phyloP scores from a whole-genome alignment of 2,113 vertebrate genomes.

The Trematomus loennbergii region DNA sequence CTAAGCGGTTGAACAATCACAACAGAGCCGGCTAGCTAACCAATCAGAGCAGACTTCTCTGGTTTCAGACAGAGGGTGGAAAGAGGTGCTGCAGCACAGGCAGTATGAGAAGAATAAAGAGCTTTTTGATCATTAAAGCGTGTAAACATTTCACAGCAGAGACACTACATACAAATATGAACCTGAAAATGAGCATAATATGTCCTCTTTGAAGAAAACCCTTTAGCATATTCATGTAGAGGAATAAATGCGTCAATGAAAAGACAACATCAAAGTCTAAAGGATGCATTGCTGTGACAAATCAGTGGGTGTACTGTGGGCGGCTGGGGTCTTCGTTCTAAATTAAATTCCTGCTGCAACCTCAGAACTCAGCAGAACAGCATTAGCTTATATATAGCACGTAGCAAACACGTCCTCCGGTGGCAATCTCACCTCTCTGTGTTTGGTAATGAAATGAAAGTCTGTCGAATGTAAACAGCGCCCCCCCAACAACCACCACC shows the following conservation, averaged over 20 bases:
- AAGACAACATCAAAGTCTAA: constrained; percentile 24
- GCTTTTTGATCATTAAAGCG: too few relatives aligned
- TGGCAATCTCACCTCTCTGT: constrained; percentile 13
- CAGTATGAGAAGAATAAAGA: too few relatives aligned
- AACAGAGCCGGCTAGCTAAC: too few relatives aligned
- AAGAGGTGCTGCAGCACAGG: too few relatives aligned
- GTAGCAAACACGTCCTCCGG: constrained; percentile 5
- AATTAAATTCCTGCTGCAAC: constrained; percentile 40
- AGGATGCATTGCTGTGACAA: constrained; percentile 34
- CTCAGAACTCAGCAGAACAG: constrained; percentile 1
- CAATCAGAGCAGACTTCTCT: too few relatives aligned
- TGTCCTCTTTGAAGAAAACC: too few relatives aligned
- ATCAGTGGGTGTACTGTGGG: constrained; percentile 23
- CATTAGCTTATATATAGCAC: constrained; percentile 14
- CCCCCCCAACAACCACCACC: background rate
- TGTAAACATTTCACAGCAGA: too few relatives aligned
- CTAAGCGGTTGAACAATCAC: too few relatives aligned
- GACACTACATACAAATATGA: too few relatives aligned
- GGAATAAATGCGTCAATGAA: constrained; percentile 45
- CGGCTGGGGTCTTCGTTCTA: constrained; percentile 19
- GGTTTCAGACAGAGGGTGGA: too few relatives aligned
- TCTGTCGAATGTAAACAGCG: constrained; percentile 33
- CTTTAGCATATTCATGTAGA: constrained; percentile 4
- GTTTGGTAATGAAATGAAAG: constrained; percentile 55
- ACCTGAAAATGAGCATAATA: too few relatives aligned